These are phyloP conservation scores for Aeoliscus strigatus DNA, from an alignment of 2,797 vertebrate species.

Conservation along the genomic window DNA sequence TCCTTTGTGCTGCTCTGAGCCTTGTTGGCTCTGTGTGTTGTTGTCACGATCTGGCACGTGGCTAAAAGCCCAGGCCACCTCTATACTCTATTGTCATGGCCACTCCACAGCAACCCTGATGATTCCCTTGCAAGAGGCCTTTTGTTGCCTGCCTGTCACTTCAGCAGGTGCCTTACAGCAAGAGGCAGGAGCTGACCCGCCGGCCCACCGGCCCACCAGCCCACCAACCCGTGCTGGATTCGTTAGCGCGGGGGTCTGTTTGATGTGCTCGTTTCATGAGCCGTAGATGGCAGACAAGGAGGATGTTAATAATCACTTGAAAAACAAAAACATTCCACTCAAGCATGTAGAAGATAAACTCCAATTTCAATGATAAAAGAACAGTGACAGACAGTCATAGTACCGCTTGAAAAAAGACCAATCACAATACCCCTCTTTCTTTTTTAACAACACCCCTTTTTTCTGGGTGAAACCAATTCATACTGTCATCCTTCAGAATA, in stretches of 20 bases:
- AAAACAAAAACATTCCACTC: conserved; percentile 69
- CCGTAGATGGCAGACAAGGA: conserved; percentile 52
- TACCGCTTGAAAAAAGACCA: conserved; percentile 42
- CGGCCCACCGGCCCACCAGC: conserved; percentile 43
- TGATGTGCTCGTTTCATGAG: conserved; percentile 70
- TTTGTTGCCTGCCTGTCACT: conserved; percentile 74
- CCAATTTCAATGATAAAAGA: conserved; percentile 75
- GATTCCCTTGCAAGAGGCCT: conserved; percentile 51
- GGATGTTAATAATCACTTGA: conserved; percentile 72
- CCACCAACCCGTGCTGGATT: conserved; percentile 40
- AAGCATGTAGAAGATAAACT: conserved; percentile 72
- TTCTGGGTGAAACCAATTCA: conserved; percentile 47
- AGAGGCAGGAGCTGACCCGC: conserved; percentile 59
- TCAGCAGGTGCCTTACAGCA: conserved; percentile 76
- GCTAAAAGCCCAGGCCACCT: conserved; percentile 68
- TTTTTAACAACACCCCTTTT: conserved; percentile 14
- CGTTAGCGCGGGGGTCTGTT: conserved; percentile 64
- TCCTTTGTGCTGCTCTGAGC: conserved; percentile 22
- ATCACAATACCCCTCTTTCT: conserved; percentile 23
- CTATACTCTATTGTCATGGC: conserved; percentile 65
- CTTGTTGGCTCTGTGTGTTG: conserved; percentile 46
- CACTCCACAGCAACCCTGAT: conserved; percentile 54
- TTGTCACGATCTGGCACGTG: conserved; percentile 68
- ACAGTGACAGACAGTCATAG: conserved; percentile 54
- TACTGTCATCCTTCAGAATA: conserved; percentile 61